Percentiles rank a stretch among this genome's conserved stretches.
phyloP scores from a whole-genome alignment of 1,140 invertebrate genomes.

The Himalopsyche phryganea region DNA sequence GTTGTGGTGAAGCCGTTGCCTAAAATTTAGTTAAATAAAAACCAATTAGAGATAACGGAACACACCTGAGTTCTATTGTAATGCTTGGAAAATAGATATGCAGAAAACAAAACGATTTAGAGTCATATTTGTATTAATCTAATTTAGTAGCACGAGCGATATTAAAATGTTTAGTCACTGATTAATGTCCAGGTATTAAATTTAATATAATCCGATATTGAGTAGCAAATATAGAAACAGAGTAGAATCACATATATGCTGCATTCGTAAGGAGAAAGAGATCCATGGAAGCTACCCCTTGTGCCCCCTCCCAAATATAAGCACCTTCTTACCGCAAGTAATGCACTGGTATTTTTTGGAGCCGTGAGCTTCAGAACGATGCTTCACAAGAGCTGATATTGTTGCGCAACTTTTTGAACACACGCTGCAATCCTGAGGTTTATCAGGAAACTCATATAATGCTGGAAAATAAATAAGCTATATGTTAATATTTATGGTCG shows the following conservation, averaged over 20 bases:
- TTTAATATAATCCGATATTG: not conserved
- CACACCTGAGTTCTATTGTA: not conserved
- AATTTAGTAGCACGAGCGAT: not conserved
- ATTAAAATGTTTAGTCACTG: not conserved
- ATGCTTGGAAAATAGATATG: not conserved
- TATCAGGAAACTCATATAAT: conserved; percentile 11
- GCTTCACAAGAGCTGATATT: conserved; percentile 6
- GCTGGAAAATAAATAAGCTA: conserved; percentile 16
- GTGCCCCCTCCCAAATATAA: too few species aligned
- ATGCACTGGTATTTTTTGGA: conserved; percentile 27
- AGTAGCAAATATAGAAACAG: too few species aligned
- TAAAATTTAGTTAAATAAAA: not conserved
- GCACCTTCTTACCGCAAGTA: conserved; percentile 23
- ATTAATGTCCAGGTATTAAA: not conserved
- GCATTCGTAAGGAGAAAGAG: too few species aligned
- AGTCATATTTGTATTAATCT: not conserved
- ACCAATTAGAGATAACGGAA: not conserved
- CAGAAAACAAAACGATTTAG: not conserved
- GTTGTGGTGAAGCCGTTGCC: conserved; percentile 26
- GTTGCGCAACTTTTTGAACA: conserved; percentile 9
- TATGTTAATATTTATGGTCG: too few species aligned
- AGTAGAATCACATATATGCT: too few species aligned
- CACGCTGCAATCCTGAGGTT: conserved; percentile 17
- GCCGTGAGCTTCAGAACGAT: conserved; percentile 15
- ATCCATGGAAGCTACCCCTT: too few species aligned